Evolutionary conservation across 2,888 invertebrate genomes (phyloP), one percentile per base, ranked within the genome.

Genomic region (Drosophila nigricruria): DNA sequence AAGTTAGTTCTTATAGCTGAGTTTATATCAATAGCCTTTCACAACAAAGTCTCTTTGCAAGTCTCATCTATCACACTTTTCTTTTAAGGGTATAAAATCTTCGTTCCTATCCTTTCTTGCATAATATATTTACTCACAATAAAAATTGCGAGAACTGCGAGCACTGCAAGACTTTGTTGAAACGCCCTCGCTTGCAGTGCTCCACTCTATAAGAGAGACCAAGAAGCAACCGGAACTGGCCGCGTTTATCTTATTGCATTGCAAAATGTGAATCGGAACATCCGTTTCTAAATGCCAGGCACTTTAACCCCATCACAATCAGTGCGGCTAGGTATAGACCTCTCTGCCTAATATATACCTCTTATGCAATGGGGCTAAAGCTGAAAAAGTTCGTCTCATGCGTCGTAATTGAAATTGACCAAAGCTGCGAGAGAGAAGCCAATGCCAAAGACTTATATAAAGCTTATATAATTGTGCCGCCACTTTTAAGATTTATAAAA

Each of bases 221-320:
- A 52, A 52, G 43, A n/a, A 23, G 60, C 67, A 54, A 54, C 80
- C 90, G 90, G 87, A 89, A 87, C 78, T 80, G 72, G 64, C 65
- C 73, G 77, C 84, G 88, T 89, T 90, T 88, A 88, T 88, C 90
- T 53, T 53, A 90, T 73, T 88, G 89, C 82, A 82, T 83, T 80
- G 89, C 85, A 73, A 89, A 88, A 90, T 89, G 89, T 74, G 87
- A 89, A 90, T 87, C 88, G 90, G 90, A 90, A 88, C 89, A 88
- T 87, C 87, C 87, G 90, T 65, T 87, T 83, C 73, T 87, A 87
- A 87, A 87, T 87, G 89, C 86, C 89, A 88, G 73, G 70, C 86
- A 77, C 64, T 79, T 76, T 69, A 12, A 25, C 12, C 61, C n/a
- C 49, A 25, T 14, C 32, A 25, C 50, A 14, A 5, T 34, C 38